Evolutionary conservation across 2,888 invertebrate species (phyloP).

Genomic region (Limnephilus rhombicus): DNA sequence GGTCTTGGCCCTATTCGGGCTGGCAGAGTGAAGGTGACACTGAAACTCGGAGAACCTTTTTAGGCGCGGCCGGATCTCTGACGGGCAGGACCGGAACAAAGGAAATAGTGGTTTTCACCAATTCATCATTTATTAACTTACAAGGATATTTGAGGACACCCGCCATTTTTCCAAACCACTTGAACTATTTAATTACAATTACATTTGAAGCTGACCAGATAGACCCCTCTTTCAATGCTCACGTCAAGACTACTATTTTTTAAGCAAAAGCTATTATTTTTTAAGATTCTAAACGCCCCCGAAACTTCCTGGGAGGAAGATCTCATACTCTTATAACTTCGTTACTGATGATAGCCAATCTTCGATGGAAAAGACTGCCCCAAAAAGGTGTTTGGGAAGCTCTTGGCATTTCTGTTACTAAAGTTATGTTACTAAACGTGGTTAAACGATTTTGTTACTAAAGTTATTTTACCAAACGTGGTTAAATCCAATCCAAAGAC

Average conservation of each 20-base stretch:
- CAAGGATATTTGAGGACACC: background rate
- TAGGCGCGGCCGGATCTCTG: slow-evolving; percentile 49
- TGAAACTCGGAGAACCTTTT: slow-evolving; percentile 35
- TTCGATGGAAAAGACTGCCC: too few species aligned
- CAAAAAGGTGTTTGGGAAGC: too few species aligned
- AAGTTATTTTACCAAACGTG: too few species aligned
- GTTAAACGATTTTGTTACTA: too few species aligned
- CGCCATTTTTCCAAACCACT: background rate
- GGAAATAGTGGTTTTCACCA: background rate
- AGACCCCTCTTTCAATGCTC: background rate
- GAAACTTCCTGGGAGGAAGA: background rate
- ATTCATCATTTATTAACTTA: too few species aligned
- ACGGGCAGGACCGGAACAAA: background rate
- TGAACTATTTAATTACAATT: too few species aligned
- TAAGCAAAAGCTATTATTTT: background rate
- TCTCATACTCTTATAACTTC: background rate
- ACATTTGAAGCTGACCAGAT: too few species aligned
- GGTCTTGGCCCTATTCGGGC: slow-evolving; percentile 8
- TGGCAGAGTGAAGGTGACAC: slow-evolving; percentile 49
- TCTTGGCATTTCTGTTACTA: too few species aligned
- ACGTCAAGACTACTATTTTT: background rate
- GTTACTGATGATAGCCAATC: background rate
- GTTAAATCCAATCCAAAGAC: too few species aligned
- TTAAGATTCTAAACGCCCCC: background rate
- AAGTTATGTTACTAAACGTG: too few species aligned